A percentile compares a stretch with the other conserved stretches of the same genome.
Evolutionary conservation across 1,140 invertebrate genomes (phyloP).

Genomic region (Aphidius ervi): DNA sequence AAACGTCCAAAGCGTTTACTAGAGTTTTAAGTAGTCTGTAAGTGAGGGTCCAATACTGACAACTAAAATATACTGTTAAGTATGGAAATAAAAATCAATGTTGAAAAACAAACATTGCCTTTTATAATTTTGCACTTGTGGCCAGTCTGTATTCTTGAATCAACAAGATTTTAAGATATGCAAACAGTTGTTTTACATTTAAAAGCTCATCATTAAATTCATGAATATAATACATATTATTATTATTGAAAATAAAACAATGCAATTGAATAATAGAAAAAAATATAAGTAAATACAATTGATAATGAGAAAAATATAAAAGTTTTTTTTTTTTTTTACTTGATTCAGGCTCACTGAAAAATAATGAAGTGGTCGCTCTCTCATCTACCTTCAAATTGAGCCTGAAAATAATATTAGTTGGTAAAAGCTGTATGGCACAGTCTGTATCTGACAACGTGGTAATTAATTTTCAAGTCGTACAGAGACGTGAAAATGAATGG

Average conservation of each 20-base stretch:
- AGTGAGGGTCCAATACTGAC: neutral
- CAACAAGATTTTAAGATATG: neutral
- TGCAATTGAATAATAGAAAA: too few species aligned
- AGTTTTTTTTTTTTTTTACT: too few species aligned
- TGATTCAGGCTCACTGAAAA: slow-evolving; percentile 1
- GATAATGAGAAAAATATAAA: too few species aligned
- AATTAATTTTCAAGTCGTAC: slow-evolving; percentile 29
- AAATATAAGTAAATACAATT: too few species aligned
- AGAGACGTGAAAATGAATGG: slow-evolving; percentile 25
- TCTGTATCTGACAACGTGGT: slow-evolving; percentile 29
- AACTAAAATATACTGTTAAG: too few species aligned
- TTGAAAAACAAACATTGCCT: too few species aligned
- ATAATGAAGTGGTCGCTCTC: slow-evolving; percentile 21
- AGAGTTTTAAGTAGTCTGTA: slow-evolving; percentile 20
- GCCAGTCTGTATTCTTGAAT: neutral
- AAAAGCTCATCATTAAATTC: too few species aligned
- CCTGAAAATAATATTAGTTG: neutral
- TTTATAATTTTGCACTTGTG: too few species aligned
- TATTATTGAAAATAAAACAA: too few species aligned
- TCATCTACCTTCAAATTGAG: slow-evolving; percentile 4
- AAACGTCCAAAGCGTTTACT: slow-evolving; percentile 34
- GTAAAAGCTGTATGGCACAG: neutral
- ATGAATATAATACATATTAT: too few species aligned
- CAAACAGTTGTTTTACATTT: too few species aligned
- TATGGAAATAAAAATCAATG: too few species aligned